phyloP scores from a whole-genome alignment of 2,888 invertebrate genomes.

The Drosophila colorata region DNA sequence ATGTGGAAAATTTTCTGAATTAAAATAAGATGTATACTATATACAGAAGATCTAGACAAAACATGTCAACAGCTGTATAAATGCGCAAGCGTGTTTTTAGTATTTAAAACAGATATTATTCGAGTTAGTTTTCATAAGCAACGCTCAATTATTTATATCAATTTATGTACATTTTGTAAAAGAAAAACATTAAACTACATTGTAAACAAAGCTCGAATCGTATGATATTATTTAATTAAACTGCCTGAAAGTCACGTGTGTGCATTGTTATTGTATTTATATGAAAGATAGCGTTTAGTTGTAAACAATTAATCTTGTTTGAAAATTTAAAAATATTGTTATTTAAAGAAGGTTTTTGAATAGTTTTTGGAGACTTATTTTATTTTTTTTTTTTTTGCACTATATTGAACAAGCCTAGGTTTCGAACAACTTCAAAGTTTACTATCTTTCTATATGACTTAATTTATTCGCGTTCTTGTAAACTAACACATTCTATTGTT shows the following conservation, averaged over 20 bases:
- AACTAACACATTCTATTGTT: neutral
- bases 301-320: neutral
- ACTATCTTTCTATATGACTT: neutral
- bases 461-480: neutral
- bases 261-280: neutral
- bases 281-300: neutral
- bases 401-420: too few relatives aligned
- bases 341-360: neutral
- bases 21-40: constrained; percentile 22
- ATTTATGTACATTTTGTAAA: neutral
- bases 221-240: constrained; percentile 23
- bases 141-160: neutral
- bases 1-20: constrained; percentile 12
- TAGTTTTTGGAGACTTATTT: neutral
- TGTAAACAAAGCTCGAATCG: constrained; percentile 11
- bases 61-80: constrained; percentile 29
- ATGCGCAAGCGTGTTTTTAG: constrained; percentile 6
- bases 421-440: too few relatives aligned
- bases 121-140: constrained; percentile 5
- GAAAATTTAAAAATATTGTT: neutral
- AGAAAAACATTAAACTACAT: constrained; percentile 3
- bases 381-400: neutral
- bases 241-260: constrained; percentile 33
- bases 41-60: constrained; percentile 10
- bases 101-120: neutral